phyloP scores from a whole-genome alignment of 1,140 invertebrate genomes.

The Bacillus rossius region DNA sequence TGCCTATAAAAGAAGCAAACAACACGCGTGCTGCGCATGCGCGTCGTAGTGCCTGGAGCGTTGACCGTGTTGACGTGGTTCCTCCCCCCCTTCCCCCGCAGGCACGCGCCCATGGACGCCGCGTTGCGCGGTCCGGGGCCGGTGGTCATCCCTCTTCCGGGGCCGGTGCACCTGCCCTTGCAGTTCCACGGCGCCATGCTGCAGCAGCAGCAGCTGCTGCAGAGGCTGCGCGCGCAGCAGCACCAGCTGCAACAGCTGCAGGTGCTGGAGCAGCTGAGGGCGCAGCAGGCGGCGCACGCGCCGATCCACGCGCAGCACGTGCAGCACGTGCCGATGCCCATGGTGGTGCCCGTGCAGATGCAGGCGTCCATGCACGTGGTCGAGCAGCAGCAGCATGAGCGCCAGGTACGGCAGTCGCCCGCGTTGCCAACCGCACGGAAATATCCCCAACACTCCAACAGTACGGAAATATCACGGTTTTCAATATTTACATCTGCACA shows the following conservation, averaged over 20 bases:
- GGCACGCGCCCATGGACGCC: conserved; percentile 46
- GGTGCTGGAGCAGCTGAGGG: conserved; percentile 29
- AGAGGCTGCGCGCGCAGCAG: conserved; percentile 35
- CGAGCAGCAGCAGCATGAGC: background rate
- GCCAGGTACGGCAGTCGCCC: background rate
- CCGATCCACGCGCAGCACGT: conserved; percentile 23
- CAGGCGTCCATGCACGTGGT: background rate
- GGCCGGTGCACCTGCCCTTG: conserved; percentile 41
- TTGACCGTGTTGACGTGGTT: no score
- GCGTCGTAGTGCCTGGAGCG: no score
- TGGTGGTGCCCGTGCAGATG: background rate
- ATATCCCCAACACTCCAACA: no score
- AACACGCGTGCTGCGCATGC: no score
- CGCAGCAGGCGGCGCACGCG: conserved; percentile 29
- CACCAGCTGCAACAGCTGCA: conserved; percentile 31
- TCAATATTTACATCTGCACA: no score
- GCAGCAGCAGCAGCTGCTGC: conserved; percentile 38
- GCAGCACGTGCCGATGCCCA: background rate
- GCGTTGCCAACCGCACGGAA: no score
- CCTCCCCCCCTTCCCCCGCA: no score
- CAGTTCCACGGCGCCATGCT: conserved; percentile 35
- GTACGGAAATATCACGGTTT: no score
- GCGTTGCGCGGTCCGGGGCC: conserved; percentile 40
- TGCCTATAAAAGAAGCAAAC: no score
- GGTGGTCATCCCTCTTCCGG: conserved; percentile 42